Evolutionary conservation across 2,113 vertebrate genomes (phyloP).

Genomic region (Edolisoma coerulescens): DNA sequence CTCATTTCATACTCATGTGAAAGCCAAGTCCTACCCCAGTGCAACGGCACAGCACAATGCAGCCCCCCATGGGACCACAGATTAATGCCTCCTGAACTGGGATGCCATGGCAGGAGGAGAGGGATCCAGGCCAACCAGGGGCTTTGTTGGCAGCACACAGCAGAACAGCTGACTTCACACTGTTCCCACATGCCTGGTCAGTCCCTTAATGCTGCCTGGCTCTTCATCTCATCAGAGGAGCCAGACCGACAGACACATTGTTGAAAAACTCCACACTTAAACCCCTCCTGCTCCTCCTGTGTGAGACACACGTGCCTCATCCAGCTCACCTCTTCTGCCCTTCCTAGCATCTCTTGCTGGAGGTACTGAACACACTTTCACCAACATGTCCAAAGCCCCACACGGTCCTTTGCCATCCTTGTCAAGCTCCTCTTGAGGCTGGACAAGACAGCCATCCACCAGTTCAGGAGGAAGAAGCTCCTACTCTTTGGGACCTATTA

Average conservation of each 20-base stretch:
- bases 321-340: background rate
- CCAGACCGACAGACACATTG: accelerated
- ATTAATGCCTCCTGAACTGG: background rate
- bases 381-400: background rate
- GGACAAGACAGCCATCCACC: background rate
- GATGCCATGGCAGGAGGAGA: background rate
- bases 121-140: background rate
- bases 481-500: background rate
- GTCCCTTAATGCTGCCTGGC: background rate
- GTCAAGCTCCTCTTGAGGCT: background rate
- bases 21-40: background rate
- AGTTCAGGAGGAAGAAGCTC: background rate
- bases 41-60: background rate
- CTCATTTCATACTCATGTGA: background rate
- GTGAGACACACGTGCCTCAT: background rate
- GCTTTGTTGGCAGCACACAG: background rate
- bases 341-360: background rate
- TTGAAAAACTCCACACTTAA: background rate
- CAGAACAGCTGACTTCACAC: background rate
- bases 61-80: background rate
- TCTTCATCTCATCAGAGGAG: background rate
- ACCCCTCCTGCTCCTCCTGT: background rate
- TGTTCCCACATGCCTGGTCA: background rate
- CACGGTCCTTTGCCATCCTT: background rate
- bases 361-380: background rate